Percentiles rank a stretch among this genome's conserved stretches.
phyloP scores from a whole-genome alignment of 1,140 invertebrate species.

The Archivesica marissinica region DNA sequence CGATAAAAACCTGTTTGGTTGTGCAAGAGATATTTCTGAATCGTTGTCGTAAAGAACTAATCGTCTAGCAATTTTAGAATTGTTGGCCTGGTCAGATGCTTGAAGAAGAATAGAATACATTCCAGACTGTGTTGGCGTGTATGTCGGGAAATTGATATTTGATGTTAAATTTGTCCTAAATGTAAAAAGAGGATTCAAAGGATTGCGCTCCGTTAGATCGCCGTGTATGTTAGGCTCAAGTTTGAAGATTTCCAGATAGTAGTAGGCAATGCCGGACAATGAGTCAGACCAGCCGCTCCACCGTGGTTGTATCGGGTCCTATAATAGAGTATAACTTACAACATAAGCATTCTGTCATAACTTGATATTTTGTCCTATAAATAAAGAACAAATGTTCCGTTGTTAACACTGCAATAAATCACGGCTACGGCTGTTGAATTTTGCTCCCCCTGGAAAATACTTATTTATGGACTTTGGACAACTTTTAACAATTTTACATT shows the following conservation, averaged over 20 bases:
- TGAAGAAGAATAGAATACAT: conserved; percentile 7
- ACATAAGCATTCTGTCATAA: too few species aligned
- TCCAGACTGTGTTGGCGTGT: neutral
- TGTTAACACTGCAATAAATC: too few species aligned
- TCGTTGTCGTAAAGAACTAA: conserved; percentile 61
- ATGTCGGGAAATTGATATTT: neutral
- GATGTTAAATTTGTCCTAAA: neutral
- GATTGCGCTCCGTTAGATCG: conserved; percentile 22
- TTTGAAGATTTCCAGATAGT: conserved; percentile 40
- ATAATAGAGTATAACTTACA: too few species aligned
- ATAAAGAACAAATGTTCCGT: too few species aligned
- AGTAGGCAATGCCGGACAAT: conserved; percentile 35
- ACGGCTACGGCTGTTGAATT: too few species aligned
- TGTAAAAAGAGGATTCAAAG: conserved; percentile 12
- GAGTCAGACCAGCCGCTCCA: conserved; percentile 53
- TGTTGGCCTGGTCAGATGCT: conserved; percentile 51
- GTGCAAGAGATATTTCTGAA: conserved; percentile 87
- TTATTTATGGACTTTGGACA: too few species aligned
- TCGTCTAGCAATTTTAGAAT: conserved; percentile 52
- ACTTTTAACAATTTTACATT: too few species aligned
- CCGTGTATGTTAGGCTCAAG: conserved; percentile 18
- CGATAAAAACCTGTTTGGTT: neutral
- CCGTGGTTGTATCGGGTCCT: neutral
- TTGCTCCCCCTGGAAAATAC: too few species aligned
- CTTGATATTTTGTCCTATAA: too few species aligned